Conservation (phyloP, 2,113 vertebrate genomes). For the Prietella phreatophila region DNA sequence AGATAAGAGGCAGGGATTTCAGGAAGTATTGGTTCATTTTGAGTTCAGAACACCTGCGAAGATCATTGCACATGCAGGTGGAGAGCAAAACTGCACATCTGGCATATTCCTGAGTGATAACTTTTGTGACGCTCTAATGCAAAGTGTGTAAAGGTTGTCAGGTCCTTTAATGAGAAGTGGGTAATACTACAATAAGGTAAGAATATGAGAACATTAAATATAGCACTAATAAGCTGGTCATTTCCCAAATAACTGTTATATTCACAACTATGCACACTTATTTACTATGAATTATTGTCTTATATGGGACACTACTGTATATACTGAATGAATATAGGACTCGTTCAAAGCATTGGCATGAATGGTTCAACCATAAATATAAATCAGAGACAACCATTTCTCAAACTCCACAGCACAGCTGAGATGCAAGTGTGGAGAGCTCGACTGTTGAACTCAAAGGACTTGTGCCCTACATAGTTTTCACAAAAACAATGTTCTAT, state of each 20-base stretch:
- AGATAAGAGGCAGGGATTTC: not conserved
- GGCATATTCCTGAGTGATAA: not conserved
- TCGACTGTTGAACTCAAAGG: conserved; percentile 29
- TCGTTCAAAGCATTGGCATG: not conserved
- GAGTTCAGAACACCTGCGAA: not conserved
- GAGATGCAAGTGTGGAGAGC: conserved; percentile 14
- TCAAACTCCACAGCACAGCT: not conserved
- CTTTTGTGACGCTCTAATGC: not conserved
- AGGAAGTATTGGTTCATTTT: not conserved
- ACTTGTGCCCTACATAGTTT: conserved; percentile 6
- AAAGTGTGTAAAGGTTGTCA: not conserved
- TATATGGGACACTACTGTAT: not conserved
- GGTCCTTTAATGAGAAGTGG: not conserved
- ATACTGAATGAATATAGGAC: not conserved
- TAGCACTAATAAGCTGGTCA: not conserved
- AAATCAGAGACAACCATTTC: not conserved
- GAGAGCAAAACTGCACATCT: not conserved
- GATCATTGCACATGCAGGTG: not conserved
- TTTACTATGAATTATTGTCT: not conserved
- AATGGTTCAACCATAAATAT: not conserved
- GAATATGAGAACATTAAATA: not conserved
- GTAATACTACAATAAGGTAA: not conserved
- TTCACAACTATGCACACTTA: not conserved
- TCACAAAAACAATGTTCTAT: conserved; percentile 17
- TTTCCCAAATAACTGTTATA: not conserved